A percentile compares a stretch with the other conserved stretches of the same genome.
These are phyloP conservation scores for Oostethus manadensis DNA, from an alignment of 2,113 vertebrate genomes.

Conservation along the genomic window DNA sequence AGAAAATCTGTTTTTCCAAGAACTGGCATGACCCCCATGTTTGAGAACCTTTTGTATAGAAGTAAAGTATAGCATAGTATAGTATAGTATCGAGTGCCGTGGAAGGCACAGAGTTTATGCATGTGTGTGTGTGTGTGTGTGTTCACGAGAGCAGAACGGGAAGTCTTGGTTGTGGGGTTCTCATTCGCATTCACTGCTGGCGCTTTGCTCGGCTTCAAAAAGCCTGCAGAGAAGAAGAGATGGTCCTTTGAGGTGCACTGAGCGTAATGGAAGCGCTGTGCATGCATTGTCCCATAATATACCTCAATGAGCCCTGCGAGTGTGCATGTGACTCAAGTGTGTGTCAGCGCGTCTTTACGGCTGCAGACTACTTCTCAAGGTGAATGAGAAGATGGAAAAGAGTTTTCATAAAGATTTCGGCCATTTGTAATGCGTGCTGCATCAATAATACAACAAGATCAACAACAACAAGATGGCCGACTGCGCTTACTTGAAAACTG, in stretches of 20 bases:
- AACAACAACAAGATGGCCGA: constrained; percentile 28
- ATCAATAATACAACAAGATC: constrained; percentile 17
- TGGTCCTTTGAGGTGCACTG: constrained; percentile 57
- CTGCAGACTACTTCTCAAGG: not conserved
- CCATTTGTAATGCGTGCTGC: constrained; percentile 1
- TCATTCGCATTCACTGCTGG: constrained; percentile 64
- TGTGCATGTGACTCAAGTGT: not conserved
- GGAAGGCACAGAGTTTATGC: too few relatives aligned
- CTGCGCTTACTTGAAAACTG: constrained; percentile 3
- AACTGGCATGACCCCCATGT: too few relatives aligned
- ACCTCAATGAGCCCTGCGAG: not conserved
- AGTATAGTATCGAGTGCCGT: too few relatives aligned
- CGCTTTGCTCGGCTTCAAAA: constrained; percentile 52
- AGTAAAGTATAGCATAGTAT: too few relatives aligned
- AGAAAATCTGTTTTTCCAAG: too few relatives aligned
- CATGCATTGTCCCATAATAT: not conserved
- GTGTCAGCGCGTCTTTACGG: not conserved
- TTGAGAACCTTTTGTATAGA: too few relatives aligned
- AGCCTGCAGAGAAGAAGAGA: constrained; percentile 53
- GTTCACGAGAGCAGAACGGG: not conserved
- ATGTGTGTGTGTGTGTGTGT: constrained; percentile 18
- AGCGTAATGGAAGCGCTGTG: constrained; percentile 40
- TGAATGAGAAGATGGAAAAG: not conserved
- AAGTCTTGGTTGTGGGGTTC: not conserved
- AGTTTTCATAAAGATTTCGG: not conserved